Evolutionary conservation across 53 echinoderm and acorn worm species (phyloP).

Genomic region (Paracentrotus lividus): DNA sequence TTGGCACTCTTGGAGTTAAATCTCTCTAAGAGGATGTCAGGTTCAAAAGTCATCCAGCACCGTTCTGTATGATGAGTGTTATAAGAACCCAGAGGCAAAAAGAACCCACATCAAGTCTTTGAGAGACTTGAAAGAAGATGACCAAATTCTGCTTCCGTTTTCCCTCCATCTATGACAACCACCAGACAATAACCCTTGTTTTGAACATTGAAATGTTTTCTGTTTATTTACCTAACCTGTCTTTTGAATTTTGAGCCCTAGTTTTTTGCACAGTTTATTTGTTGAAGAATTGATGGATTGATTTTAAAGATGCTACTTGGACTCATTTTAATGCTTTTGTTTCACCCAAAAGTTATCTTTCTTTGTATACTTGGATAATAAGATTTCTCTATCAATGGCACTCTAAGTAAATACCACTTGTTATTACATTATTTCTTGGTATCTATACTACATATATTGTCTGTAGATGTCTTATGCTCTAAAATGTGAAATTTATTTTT

Average conservation of each 20-base stretch:
- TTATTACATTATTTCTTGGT: too few species aligned
- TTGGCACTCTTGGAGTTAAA: too few species aligned
- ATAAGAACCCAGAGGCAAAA: background rate
- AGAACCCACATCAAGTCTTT: background rate
- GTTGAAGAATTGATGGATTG: background rate
- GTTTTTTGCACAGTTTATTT: background rate
- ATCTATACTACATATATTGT: too few species aligned
- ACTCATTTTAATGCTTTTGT: background rate
- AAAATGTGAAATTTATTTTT: too few species aligned
- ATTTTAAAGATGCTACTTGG: background rate
- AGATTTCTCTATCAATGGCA: too few species aligned
- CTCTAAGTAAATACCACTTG: too few species aligned
- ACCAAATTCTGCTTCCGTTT: slow-evolving; percentile 32
- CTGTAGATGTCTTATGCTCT: too few species aligned
- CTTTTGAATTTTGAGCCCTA: too few species aligned
- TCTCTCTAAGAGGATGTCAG: background rate
- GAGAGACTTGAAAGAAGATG: background rate
- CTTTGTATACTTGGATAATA: too few species aligned
- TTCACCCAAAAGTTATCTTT: too few species aligned
- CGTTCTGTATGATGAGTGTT: background rate
- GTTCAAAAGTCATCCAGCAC: background rate
- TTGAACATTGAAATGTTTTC: background rate
- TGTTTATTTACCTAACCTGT: background rate
- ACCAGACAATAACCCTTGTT: background rate
- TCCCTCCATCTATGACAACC: background rate